These are phyloP conservation scores for Taurulus bubalis DNA, from an alignment of 2,113 vertebrate genomes.

Conservation along the genomic window DNA sequence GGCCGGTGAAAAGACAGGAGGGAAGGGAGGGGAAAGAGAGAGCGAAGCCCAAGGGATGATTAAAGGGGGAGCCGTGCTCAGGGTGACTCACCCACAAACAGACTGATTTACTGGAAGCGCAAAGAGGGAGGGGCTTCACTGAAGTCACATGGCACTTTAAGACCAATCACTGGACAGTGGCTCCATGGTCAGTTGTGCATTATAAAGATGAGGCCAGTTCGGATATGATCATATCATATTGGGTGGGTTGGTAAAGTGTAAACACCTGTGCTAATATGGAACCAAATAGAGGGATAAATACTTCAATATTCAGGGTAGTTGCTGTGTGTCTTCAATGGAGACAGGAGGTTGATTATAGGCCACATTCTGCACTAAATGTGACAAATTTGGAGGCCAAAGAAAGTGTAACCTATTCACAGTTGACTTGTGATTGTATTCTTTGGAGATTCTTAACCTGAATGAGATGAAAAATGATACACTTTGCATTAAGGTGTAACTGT, in stretches of 20 bases:
- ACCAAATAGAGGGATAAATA: not conserved
- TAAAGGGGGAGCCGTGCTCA: slow-evolving; percentile 96
- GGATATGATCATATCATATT: slow-evolving; percentile 25
- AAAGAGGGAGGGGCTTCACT: slow-evolving; percentile 90
- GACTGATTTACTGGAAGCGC: slow-evolving; percentile 97
- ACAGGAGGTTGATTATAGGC: not conserved
- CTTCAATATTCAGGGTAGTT: not conserved
- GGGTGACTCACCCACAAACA: slow-evolving; percentile 93
- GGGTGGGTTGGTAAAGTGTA: not conserved
- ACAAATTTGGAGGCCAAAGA: not conserved
- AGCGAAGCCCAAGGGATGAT: slow-evolving; percentile 84
- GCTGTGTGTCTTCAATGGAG: not conserved
- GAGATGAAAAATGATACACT: not conserved
- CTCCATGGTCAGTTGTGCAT: slow-evolving; percentile 75
- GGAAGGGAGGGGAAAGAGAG: slow-evolving; percentile 20
- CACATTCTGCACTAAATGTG: not conserved
- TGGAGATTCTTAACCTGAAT: not conserved
- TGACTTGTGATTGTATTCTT: not conserved
- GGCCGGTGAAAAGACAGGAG: slow-evolving; percentile 65
- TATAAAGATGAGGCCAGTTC: slow-evolving; percentile 35
- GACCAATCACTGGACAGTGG: slow-evolving; percentile 89
- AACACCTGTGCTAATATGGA: slow-evolving; percentile 3
- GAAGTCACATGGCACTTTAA: slow-evolving; percentile 92
- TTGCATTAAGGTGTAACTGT: not conserved
- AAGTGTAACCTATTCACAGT: not conserved